Evolutionary conservation across 1,140 invertebrate genomes (phyloP).

Genomic region (Branchinecta lindahli): DNA sequence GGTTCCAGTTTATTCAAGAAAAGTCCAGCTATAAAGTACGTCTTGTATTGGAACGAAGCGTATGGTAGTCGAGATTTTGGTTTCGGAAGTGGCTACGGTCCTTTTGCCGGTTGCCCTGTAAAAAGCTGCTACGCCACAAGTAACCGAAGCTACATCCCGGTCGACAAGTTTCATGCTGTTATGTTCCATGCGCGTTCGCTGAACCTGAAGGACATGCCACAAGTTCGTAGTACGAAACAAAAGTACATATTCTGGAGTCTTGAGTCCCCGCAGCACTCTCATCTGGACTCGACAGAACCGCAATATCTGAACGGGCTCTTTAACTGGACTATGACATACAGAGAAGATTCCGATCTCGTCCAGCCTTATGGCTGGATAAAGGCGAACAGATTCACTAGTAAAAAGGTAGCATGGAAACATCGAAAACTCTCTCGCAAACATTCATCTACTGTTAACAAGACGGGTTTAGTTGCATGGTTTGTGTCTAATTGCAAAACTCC

Average conservation of each 20-base stretch:
- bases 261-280: conserved; percentile 20
- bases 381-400: neutral
- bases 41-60: conserved; percentile 20
- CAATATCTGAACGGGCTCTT: conserved; percentile 25
- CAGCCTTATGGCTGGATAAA: conserved; percentile 27
- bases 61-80: conserved; percentile 18
- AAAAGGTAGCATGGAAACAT: no score
- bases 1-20: no score
- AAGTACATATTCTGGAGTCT: conserved; percentile 22
- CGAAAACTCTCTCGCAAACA: no score
- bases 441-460: neutral
- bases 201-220: conserved; percentile 20
- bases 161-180: conserved; percentile 21
- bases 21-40: neutral
- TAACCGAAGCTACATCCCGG: conserved; percentile 14
- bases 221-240: conserved; percentile 18
- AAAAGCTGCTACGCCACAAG: conserved; percentile 17
- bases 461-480: neutral
- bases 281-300: neutral
- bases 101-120: conserved; percentile 17
- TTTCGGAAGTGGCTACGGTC: conserved; percentile 13
- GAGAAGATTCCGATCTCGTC: conserved; percentile 29
- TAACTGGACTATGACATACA: conserved; percentile 37
- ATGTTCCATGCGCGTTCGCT: conserved; percentile 23
- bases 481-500: conserved; percentile 12